phyloP scores from a whole-genome alignment of 2,113 vertebrate species.

The Illadopsis cleaveri region DNA sequence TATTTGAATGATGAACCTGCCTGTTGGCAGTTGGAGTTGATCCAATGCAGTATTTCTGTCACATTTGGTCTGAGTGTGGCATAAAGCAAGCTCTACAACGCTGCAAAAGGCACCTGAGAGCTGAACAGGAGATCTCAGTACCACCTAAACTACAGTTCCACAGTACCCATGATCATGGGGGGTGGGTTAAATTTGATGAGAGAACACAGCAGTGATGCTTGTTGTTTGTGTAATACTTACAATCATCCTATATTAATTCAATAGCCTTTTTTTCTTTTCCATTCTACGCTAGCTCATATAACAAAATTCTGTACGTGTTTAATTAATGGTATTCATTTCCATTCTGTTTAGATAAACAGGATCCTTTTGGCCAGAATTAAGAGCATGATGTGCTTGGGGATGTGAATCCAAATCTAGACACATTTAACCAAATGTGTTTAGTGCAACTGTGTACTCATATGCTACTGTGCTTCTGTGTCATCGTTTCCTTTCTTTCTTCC shows the following conservation, averaged over 20 bases:
- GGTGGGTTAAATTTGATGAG: background rate
- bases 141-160: background rate
- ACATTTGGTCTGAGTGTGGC: background rate
- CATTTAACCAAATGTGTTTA: background rate
- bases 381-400: background rate
- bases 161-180: fast-evolving
- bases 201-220: background rate
- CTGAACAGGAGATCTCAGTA: background rate
- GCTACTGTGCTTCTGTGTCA: background rate
- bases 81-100: fast-evolving
- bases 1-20: background rate
- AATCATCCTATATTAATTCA: background rate
- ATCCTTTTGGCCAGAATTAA: background rate
- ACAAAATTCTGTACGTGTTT: background rate
- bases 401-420: background rate
- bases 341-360: background rate
- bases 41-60: background rate
- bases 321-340: background rate
- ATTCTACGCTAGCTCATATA: background rate
- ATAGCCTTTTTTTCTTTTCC: background rate
- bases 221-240: background rate
- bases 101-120: background rate
- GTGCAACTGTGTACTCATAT: background rate
- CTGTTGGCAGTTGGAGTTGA: background rate
- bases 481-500: background rate